Evolutionary conservation across 2,888 invertebrate species (phyloP), one percentile per base, ranked within the genome.

Genomic region (Phengaris alcon): DNA sequence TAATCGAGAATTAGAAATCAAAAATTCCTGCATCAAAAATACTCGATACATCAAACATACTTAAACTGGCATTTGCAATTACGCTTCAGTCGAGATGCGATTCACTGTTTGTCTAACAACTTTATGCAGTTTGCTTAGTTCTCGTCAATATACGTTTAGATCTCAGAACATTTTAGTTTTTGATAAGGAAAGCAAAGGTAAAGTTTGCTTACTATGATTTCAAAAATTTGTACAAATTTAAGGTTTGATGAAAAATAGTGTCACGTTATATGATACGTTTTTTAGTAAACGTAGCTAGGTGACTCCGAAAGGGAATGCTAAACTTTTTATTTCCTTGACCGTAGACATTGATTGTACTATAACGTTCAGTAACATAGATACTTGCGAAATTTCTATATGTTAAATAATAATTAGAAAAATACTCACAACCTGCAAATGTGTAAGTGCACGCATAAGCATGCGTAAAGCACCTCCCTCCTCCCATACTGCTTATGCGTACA

Each of bases 51-150:
- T 77, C 75, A 68, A 77, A 77, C 75, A 75, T 76, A 78, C 76
- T 78, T 78, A 77, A 75, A 77, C 74, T 76, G 75, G 77, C 76
- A 78, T 76, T 79, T 76, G 79, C 78, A 73, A 78, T 76, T 74
- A 75, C 73, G 73, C 77, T 78, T 77, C 74, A 77, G 77, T 76
- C 55, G 76, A 74, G 70, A 74, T 75, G 72, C 77, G 74, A 77
- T 77, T 68, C 69, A 73, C 74, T 77, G 75, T 77, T 78, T 76
- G 77, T 74, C 69, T 69, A 46, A 69, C 69, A 48, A 48, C 69
- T 69, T 69, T 69, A 8, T 48, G 69, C 69, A 69, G 69, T 69
- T 69, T 48, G 69, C 48, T 69, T 69, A 69, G 69, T 69, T 69
- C 69, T 15, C 69, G 48, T 69, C 48, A 69, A 46, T 69, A 48